Evolutionary conservation across 2,888 invertebrate genomes (phyloP).

Genomic region (Zootermopsis nevadensis): DNA sequence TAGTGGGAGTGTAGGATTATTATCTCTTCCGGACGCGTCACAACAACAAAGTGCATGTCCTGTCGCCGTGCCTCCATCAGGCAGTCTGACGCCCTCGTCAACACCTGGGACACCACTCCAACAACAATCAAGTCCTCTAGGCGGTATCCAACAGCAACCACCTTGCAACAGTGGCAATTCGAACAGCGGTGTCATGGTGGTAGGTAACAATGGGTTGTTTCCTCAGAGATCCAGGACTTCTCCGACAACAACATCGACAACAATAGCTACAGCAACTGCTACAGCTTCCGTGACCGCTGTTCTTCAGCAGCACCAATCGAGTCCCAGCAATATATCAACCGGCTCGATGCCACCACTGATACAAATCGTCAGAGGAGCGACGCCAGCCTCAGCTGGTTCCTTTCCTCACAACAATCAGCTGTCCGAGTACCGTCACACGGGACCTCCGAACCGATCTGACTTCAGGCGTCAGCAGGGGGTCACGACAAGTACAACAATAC

Average conservation of each 20-base stretch:
- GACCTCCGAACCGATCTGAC: conserved; percentile 41
- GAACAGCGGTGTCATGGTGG: conserved; percentile 25
- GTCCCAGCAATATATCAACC: conserved; percentile 16
- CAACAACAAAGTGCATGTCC: conserved; percentile 28
- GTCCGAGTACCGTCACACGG: conserved; percentile 42
- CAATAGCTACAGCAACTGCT: conserved; percentile 71
- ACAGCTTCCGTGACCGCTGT: conserved; percentile 58
- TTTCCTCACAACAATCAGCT: conserved; percentile 32
- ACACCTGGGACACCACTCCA: conserved; percentile 52
- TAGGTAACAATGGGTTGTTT: conserved; percentile 48
- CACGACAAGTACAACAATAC: background rate
- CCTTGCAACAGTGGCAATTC: conserved; percentile 67
- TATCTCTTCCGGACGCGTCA: conserved; percentile 15
- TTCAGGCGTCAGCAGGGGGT: conserved; percentile 40
- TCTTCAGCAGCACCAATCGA: conserved; percentile 34
- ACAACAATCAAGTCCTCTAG: conserved; percentile 60
- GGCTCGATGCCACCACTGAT: conserved; percentile 42
- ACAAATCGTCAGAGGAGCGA: conserved; percentile 38
- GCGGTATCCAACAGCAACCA: conserved; percentile 63
- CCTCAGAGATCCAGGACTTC: conserved; percentile 70
- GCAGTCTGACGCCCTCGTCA: conserved; percentile 59
- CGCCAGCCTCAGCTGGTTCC: conserved; percentile 11
- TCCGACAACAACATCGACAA: conserved; percentile 64
- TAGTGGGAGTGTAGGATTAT: background rate
- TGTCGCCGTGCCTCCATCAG: conserved; percentile 55